Evolutionary conservation across 2,113 vertebrate species (phyloP), one percentile per base, ranked within the genome.

Genomic region (Chascanopsetta lugubris): DNA sequence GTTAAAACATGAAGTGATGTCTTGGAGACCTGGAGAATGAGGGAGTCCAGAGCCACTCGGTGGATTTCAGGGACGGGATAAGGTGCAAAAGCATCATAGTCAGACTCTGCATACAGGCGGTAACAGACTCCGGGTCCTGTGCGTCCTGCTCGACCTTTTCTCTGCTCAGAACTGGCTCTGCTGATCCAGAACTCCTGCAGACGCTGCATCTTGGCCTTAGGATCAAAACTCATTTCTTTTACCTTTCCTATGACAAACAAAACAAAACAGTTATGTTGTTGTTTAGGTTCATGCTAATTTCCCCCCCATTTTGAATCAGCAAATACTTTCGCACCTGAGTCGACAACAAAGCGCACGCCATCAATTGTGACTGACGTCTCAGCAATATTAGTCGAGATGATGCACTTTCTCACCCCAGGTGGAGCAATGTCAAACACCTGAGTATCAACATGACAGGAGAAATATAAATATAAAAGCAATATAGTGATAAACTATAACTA

Each of bases 131-230:
- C 96, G 0, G 96, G 96, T 0, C 96, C 96, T 0, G 96, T 97
- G 5, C 96, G 91, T 2, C 96, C 96, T 0, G 96, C 95, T 0
- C 96, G 92, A 2, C 96, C 96, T 84, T 97, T 97, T 4, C 96
- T 92, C 88, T 98, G 96, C 91, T 97, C 96, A 0, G 95, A 94
- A 0, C 96, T 98, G 18, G 96, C 96, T 38, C 93, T 90, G 73
- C 96, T 98, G 87, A 98, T 97, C 96, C 96, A 98, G 89, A 97
- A 98, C 76, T 98, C 96, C 86, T 97, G 96, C 7, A 98, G 91
- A 2, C 95, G 92, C 57, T 96, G 96, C 74, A 98, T 94, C 45
- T 97, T 97, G 20, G 92, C 94, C 69, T 96, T 95, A 0, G 96
- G 92, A 73, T 98, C 96, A 0, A 95, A 96, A 77, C 95, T 97